Conservation (phyloP, 2,113 vertebrate species). For the Australoheros scitulus region DNA sequence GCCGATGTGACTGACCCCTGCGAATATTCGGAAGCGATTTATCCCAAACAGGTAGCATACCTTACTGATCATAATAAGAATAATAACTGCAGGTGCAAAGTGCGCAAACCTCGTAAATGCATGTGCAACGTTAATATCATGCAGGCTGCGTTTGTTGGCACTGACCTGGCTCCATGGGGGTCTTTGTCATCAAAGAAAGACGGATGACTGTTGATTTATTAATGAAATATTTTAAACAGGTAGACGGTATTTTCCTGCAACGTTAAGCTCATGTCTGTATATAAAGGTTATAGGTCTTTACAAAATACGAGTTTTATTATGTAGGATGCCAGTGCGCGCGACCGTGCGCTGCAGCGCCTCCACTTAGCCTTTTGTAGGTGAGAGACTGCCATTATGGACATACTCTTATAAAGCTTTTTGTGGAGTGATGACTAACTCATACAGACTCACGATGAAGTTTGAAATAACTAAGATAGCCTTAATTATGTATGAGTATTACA, state of each 20-base stretch:
- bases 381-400: background rate
- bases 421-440: background rate
- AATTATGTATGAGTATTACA: background rate
- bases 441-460: background rate
- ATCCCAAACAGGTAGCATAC: conserved; percentile 55
- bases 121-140: background rate
- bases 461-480: background rate
- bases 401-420: background rate
- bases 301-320: background rate
- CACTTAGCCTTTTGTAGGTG: background rate
- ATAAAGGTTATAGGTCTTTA: background rate
- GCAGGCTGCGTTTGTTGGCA: conserved; percentile 10
- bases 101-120: background rate
- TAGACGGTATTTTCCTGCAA: background rate
- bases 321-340: background rate
- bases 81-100: background rate
- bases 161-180: conserved; percentile 13
- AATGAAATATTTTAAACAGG: background rate
- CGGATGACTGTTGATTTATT: background rate
- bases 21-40: conserved; percentile 15
- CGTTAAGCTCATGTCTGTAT: background rate
- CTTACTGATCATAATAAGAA: background rate
- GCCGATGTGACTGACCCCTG: conserved; percentile 40
- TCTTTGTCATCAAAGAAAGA: conserved; percentile 40
- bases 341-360: background rate